These are phyloP conservation scores for Labia minor DNA, from an alignment of 2,888 invertebrate genomes.

Conservation along the genomic window DNA sequence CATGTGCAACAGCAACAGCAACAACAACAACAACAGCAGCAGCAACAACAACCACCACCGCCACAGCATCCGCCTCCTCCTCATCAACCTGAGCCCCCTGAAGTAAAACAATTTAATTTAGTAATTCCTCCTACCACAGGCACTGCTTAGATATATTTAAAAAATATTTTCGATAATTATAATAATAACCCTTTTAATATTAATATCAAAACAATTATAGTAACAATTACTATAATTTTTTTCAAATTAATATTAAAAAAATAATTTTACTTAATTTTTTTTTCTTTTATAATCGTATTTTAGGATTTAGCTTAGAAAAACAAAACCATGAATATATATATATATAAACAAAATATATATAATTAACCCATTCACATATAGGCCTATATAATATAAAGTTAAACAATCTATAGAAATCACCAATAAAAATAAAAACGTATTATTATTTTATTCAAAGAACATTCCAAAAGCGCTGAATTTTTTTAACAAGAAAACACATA, in stretches of 20 bases:
- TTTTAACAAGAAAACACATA: not conserved
- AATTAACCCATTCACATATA: not conserved
- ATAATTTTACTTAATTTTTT: no score
- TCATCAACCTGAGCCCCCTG: not conserved
- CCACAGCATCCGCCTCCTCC: constrained; percentile 3
- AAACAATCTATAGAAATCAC: not conserved
- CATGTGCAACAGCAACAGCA: constrained; percentile 33
- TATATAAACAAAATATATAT: not conserved
- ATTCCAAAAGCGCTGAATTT: constrained; percentile 5
- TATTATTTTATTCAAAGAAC: not conserved
- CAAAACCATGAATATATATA: not conserved
- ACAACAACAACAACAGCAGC: constrained; percentile 19
- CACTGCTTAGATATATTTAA: not conserved
- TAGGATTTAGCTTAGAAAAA: not conserved
- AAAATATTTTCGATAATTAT: not conserved
- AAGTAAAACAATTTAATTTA: not conserved
- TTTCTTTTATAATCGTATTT: no score
- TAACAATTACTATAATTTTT: no score
- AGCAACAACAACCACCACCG: constrained; percentile 28
- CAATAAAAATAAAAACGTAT: not conserved
- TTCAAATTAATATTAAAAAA: no score
- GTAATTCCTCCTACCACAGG: constrained; percentile 1
- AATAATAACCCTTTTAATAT: no score
- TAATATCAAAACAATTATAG: no score
- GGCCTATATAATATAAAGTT: not conserved